Evolutionary conservation across 2,113 vertebrate species (phyloP).

Genomic region (Caranx ignobilis): DNA sequence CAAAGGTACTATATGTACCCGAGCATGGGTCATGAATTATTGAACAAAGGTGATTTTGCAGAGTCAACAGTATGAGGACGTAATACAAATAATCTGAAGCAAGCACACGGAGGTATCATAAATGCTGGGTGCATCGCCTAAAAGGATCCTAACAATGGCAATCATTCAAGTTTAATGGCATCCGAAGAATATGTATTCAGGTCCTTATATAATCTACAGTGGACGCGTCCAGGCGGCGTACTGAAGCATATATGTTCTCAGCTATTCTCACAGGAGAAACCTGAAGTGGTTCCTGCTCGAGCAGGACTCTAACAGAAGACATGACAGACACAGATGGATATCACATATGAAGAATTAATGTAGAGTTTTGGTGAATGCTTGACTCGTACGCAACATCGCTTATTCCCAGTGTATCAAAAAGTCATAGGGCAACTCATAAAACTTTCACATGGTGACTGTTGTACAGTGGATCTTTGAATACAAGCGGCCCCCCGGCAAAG

Average conservation of each 20-base stretch:
- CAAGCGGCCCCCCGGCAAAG: constrained; percentile 61
- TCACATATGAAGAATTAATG: constrained; percentile 30
- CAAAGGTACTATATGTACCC: constrained; percentile 7
- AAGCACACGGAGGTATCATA: not conserved
- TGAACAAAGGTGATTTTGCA: constrained; percentile 35
- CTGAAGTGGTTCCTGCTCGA: constrained; percentile 10
- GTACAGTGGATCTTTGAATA: constrained; percentile 24
- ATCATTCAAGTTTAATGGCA: not conserved
- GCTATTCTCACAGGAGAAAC: constrained; percentile 20
- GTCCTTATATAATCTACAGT: not conserved
- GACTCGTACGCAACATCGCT: not conserved
- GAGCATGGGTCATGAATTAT: constrained; percentile 45
- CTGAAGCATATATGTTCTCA: not conserved
- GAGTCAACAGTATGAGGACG: constrained; percentile 34
- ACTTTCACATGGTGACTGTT: constrained; percentile 31
- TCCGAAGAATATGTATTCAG: not conserved
- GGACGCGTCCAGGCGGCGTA: not conserved
- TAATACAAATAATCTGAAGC: constrained; percentile 29
- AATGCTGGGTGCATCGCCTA: not conserved
- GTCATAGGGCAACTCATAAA: constrained; percentile 33
- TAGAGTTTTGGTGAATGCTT: constrained; percentile 2
- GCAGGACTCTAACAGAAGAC: constrained; percentile 15
- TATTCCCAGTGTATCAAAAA: constrained; percentile 38
- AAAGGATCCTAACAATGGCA: constrained; percentile 1
- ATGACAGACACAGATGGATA: not conserved